Percentiles rank a stretch among this genome's conserved stretches.
Evolutionary conservation across 2,113 vertebrate species (phyloP).

Genomic region (Myotis brandtii): DNA sequence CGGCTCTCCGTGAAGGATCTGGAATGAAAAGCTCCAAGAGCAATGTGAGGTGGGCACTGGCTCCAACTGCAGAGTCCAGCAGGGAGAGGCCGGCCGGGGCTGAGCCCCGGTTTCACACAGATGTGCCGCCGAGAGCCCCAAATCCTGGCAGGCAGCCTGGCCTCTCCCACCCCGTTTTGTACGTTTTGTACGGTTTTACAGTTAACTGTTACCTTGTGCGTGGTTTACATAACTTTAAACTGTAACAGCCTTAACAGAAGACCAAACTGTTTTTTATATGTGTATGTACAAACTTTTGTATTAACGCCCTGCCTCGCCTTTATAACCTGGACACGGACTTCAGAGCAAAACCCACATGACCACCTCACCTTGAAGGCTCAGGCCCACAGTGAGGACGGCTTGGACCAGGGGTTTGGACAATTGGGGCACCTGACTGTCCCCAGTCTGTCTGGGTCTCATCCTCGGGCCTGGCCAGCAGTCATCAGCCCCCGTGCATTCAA

Average conservation of each 20-base stretch:
- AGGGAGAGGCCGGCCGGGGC: background rate
- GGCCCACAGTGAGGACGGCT: accelerated
- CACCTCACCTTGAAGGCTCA: background rate
- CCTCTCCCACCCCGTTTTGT: constrained; percentile 32
- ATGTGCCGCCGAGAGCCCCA: constrained; percentile 39
- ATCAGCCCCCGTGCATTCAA: background rate
- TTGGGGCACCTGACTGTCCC: background rate
- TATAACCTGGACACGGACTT: background rate
- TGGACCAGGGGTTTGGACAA: background rate
- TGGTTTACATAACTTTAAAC: constrained; percentile 84
- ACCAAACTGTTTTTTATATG: constrained; percentile 81
- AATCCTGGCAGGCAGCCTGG: constrained; percentile 8
- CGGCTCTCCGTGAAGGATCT: constrained; percentile 49
- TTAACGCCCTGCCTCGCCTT: constrained; percentile 79
- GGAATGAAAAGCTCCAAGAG: constrained; percentile 60
- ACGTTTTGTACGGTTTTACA: constrained; percentile 73
- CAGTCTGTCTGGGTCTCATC: background rate
- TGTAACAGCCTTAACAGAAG: constrained; percentile 82
- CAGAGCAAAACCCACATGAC: background rate
- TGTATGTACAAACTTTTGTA: constrained; percentile 76
- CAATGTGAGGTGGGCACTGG: background rate
- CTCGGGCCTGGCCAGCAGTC: background rate
- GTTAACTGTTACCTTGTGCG: constrained; percentile 70
- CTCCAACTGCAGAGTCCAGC: background rate
- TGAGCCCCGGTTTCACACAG: background rate